Evolutionary conservation across 2,888 invertebrate species (phyloP), one percentile per base, ranked within the genome.

Genomic region (Andrena haemorrhoa): DNA sequence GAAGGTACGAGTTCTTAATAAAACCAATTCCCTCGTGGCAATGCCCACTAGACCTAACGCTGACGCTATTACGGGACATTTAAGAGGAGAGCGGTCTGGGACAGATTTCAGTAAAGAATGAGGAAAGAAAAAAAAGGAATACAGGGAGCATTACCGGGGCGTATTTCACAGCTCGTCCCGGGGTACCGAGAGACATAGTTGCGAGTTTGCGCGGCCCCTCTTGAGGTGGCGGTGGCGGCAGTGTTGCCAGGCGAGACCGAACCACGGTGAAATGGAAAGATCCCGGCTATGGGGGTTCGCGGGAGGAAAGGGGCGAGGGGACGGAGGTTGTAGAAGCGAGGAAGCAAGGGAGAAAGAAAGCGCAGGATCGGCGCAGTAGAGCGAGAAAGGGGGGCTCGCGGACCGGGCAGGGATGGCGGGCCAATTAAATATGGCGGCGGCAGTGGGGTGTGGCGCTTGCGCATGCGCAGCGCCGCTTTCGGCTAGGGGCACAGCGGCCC

Each of bases 401-500:
- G 68, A 58, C 73, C 53, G 71, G 78, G 77, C 86, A 88, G 84
- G 89, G 89, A 90, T 89, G 87, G 90, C 82, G 85, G 84, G 79
- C 79, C 86, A 90, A 92, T 92, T 88, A 91, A 92, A 92, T 74
- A 92, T 91, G 91, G 91, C 92, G 90, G 80, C 88, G 80, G 75
- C 84, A 87, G 86, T 86, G 92, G 92, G 92, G 92, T 92, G 92
- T 92, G 92, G 92, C 92, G 91, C 88, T 83, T 68, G 85, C 89
- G 91, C 91, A 91, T 90, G 90, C 90, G 92, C 88, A 86, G 8
- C 63, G 29, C 1, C 26, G 31, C 10, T 63, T 69, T 61, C 58
- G 63, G 53, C 26, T 41, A 68, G 78, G 78, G 85, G 79, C 69
- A 75, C 73, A 82, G 73, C 41, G 41, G 41, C 41, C 41, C 41